Evolutionary conservation across 2,113 vertebrate species (phyloP), one percentile per base, ranked within the genome.

Genomic region (Cyanoliseus patagonus): DNA sequence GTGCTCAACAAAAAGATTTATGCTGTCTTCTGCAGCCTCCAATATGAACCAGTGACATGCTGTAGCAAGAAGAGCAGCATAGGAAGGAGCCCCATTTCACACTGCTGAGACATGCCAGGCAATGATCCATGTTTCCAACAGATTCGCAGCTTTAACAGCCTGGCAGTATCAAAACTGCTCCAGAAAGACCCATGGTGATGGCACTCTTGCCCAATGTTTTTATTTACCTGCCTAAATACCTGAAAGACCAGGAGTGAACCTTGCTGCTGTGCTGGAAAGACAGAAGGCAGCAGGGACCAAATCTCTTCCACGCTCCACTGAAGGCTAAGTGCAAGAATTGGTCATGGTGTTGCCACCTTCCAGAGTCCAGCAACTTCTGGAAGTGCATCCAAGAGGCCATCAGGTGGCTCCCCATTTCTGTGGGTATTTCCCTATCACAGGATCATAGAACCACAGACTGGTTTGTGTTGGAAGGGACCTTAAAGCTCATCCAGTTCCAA

Each of bases 251-350:
- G 20, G 13, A 77, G 30, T 4, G 35, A 78, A 24, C 37, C 49
- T 12, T 49, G 41, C 63, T 35, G 41, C 51, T 55, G 8, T 22
- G 20, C 51, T 88, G 72, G 15, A 47, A 68, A 53, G 57, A 59
- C 37, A 31, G 37, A 47, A 44, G 47, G 49, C 46, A 62, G 28
- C 30, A 42, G 57, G 57, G 33, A 67, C 20, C 37, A 55, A 84
- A 63, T 5, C 24, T 30, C 33, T 41, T 55, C 24, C n/a, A 35
- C 0, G 0, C 9, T 73, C 61, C 52, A 24, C 47, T n/a, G 57
- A 35, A 52, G 47, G 31, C 31, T 57, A 41, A 42, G 35, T 14
- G 42, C 33, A 57, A 9, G 51, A 28, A 59, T 15, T 25, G 23
- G 63, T 81, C 63, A 35, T 10, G 14, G 37, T 2, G 30, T 44